Evolutionary conservation across 1,140 invertebrate genomes (phyloP), one percentile per base, ranked within the genome.

Genomic region (Drosophila ohnishii): DNA sequence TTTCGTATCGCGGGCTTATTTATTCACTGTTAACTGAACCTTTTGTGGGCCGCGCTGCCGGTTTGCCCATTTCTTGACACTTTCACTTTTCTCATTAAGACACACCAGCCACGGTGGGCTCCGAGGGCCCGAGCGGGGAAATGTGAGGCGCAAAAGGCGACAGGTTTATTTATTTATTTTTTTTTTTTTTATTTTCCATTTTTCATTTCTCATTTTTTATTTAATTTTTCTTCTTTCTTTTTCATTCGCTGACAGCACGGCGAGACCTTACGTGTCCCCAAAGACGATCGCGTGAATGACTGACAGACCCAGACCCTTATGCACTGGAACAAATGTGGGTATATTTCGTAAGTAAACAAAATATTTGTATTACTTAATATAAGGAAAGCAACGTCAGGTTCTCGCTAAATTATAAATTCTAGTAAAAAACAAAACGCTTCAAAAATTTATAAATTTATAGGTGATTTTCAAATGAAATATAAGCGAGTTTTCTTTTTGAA

Each of bases 1-100:
- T 44, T 85, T 77, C 66, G 57, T 53, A 75, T 72, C 69, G 57
- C 62, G 66, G 60, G 67, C 75, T 83, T 86, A 74, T 86, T 86
- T 87, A 83, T 83, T 86, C 84, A 76, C 79, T 76, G 83, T 80
- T 76, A 77, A 86, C 75, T 53, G 44, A 50, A 35, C 50, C 63
- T 64, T 45, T 57, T 53, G 51, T 60, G 63, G 75, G 67, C 60
- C 55, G 40, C 55, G 45, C 19, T 22, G 56, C 37, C 53, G 48
- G 40, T 80, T 58, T 59, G 58, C 66, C 73, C 63, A 58, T 87
- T 87, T 87, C 76, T 87, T 87, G 83, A 87, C 83, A 87, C 83
- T 87, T 76, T 76, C 73, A 76, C 83, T 87, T 87, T 87, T 87
- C 84, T 87, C 83, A 87, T 87, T 87, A 83, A 87, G 86, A 87